Evolutionary conservation across 2,797 vertebrate genomes (phyloP).

Genomic region (Cyprinella venusta): DNA sequence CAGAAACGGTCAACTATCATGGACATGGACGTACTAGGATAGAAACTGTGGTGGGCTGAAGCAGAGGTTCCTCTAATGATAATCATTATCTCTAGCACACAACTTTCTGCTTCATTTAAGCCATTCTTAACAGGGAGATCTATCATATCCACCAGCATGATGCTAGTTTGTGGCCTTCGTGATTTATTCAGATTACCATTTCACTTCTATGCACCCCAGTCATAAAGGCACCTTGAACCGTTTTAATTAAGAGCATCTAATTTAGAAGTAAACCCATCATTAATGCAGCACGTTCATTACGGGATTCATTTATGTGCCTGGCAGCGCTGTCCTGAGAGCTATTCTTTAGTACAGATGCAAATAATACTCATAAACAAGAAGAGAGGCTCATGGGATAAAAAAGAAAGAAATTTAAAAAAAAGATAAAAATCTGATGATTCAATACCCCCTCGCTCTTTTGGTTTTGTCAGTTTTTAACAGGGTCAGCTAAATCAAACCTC

Average conservation of each 20-base stretch:
- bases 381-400: slow-evolving; percentile 14
- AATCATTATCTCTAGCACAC: slow-evolving; percentile 76
- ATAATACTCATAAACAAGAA: slow-evolving; percentile 66
- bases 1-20: slow-evolving; percentile 13
- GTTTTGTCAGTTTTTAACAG: slow-evolving; percentile 1
- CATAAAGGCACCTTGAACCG: slow-evolving; percentile 70
- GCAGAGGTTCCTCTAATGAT: slow-evolving; percentile 69
- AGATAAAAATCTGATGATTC: slow-evolving; percentile 25
- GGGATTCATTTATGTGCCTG: slow-evolving; percentile 34
- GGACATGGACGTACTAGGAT: slow-evolving; percentile 45
- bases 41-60: slow-evolving; percentile 64
- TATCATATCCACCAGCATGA: slow-evolving; percentile 67
- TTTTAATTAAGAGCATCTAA: slow-evolving; percentile 80
- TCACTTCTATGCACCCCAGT: slow-evolving; percentile 66
- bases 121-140: slow-evolving; percentile 73
- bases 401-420: not conserved
- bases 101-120: slow-evolving; percentile 81
- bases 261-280: slow-evolving; percentile 78
- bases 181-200: slow-evolving; percentile 64
- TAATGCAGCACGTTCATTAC: slow-evolving; percentile 64
- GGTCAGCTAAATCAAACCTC: not conserved
- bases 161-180: slow-evolving; percentile 63
- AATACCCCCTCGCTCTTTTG: not conserved
- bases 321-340: slow-evolving; percentile 21
- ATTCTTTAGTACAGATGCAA: slow-evolving; percentile 50